Conservation (phyloP, 2,113 vertebrate species). For the Montifringilla adamsi region DNA sequence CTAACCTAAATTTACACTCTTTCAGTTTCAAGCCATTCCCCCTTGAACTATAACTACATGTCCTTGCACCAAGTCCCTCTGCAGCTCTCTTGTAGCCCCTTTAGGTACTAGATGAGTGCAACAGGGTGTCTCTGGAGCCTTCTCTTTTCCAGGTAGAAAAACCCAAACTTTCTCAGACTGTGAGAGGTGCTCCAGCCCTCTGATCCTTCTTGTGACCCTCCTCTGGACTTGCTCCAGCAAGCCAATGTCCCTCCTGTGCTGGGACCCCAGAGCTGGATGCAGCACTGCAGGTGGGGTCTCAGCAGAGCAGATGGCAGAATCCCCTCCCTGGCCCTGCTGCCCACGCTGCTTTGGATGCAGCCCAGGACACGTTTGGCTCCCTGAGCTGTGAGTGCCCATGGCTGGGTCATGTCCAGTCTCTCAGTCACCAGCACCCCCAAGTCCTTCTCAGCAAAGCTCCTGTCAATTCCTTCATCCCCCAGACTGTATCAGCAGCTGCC, state of each 20-base stretch:
- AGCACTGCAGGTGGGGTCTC: background rate
- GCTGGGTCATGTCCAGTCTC: background rate
- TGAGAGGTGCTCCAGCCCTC: background rate
- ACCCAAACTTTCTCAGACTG: background rate
- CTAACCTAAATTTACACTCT: background rate
- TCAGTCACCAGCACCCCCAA: background rate
- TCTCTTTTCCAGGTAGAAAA: background rate
- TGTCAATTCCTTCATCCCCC: background rate
- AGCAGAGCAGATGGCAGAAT: background rate
- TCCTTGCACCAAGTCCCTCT: background rate
- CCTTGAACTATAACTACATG: background rate
- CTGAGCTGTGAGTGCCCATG: rapidly evolving
- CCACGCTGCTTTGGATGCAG: background rate
- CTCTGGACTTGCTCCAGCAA: background rate
- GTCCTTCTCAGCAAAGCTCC: background rate
- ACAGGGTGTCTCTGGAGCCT: background rate
- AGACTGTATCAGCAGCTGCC: background rate
- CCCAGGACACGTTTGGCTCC: rapidly evolving
- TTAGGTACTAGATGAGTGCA: background rate
- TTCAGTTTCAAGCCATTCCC: background rate
- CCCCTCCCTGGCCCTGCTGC: rapidly evolving
- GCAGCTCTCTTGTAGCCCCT: background rate
- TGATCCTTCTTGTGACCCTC: background rate
- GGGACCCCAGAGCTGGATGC: background rate
- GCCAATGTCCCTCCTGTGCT: background rate